A percentile compares a stretch with the other conserved stretches of the same genome.
These are phyloP conservation scores for Dicycla oo DNA, from an alignment of 2,888 invertebrate species.

Conservation along the genomic window DNA sequence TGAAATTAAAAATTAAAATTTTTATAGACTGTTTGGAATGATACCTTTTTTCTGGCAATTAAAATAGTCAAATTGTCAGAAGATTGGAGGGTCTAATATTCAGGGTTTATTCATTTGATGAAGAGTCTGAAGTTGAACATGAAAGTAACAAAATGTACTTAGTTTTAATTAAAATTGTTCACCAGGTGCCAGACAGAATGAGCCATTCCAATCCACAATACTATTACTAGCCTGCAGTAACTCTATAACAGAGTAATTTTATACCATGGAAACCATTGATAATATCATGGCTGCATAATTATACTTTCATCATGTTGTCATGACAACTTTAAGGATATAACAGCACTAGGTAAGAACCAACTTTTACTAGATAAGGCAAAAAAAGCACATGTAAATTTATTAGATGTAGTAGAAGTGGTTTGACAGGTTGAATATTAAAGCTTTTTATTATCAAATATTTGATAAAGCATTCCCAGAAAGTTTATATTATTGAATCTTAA, in stretches of 20 bases:
- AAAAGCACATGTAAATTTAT: neutral
- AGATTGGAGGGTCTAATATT: neutral
- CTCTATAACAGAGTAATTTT: neutral
- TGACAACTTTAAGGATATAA: slow-evolving; percentile 32
- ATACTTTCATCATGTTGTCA: slow-evolving; percentile 41
- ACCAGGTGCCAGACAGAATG: slow-evolving; percentile 41
- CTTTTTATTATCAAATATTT: neutral
- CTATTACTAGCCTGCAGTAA: neutral
- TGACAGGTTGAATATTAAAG: slow-evolving; percentile 4
- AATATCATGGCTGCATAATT: neutral
- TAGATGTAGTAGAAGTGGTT: neutral
- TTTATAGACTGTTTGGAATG: neutral
- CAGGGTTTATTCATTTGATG: neutral
- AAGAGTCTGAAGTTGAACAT: neutral
- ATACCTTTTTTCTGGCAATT: neutral
- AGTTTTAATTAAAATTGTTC: neutral
- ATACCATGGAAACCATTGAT: slow-evolving; percentile 24
- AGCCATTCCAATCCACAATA: slow-evolving; percentile 40
- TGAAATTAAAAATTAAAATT: slow-evolving; percentile 59
- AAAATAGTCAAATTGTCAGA: neutral
- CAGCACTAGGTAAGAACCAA: slow-evolving; percentile 1
- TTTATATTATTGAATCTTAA: neutral
- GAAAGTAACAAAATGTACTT: neutral
- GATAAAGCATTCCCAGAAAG: neutral
- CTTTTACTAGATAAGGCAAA: neutral